Evolutionary conservation across 2,888 invertebrate species (phyloP).

Genomic region (Silvanus unidentatus): DNA sequence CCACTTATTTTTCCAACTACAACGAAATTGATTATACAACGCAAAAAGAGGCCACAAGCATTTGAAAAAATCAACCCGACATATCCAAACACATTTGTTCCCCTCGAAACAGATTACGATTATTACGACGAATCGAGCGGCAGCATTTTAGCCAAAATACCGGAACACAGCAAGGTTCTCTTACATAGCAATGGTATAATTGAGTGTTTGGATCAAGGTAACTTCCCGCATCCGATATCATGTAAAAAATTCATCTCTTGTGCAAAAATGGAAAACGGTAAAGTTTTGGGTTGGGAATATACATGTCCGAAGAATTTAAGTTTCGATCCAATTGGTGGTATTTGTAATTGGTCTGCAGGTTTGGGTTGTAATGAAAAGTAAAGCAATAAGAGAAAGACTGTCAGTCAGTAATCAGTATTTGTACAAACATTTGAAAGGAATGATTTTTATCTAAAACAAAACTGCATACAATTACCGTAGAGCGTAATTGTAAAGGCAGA

Average conservation of each 20-base stretch:
- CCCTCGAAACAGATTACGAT: slow-evolving; percentile 48
- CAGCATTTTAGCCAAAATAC: slow-evolving; percentile 51
- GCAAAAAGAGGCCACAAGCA: slow-evolving; percentile 22
- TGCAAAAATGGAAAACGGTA: slow-evolving; percentile 72
- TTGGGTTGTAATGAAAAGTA: slow-evolving; percentile 54
- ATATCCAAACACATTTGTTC: slow-evolving; percentile 18
- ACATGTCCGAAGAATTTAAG: slow-evolving; percentile 80
- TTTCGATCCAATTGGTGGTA: slow-evolving; percentile 85
- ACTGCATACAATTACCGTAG: no score
- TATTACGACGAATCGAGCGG: slow-evolving; percentile 63
- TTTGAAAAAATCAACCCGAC: slow-evolving; percentile 37
- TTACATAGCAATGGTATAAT: slow-evolving; percentile 66
- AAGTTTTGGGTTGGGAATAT: slow-evolving; percentile 80
- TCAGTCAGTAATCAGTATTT: no score
- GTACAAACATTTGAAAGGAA: no score
- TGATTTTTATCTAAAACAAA: no score
- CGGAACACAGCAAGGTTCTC: slow-evolving; percentile 56
- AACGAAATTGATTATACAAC: slow-evolving; percentile 15
- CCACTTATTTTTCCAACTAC: slow-evolving; percentile 8
- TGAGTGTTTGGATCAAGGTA: slow-evolving; percentile 82
- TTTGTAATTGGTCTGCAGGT: slow-evolving; percentile 85
- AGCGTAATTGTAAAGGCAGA: no score
- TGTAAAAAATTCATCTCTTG: slow-evolving; percentile 91
- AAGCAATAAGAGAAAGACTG: background rate
- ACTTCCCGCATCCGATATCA: slow-evolving; percentile 84